Evolutionary conservation across 2,113 vertebrate genomes (phyloP), one percentile per base, ranked within the genome.

Genomic region (Lepisosteus oculatus): DNA sequence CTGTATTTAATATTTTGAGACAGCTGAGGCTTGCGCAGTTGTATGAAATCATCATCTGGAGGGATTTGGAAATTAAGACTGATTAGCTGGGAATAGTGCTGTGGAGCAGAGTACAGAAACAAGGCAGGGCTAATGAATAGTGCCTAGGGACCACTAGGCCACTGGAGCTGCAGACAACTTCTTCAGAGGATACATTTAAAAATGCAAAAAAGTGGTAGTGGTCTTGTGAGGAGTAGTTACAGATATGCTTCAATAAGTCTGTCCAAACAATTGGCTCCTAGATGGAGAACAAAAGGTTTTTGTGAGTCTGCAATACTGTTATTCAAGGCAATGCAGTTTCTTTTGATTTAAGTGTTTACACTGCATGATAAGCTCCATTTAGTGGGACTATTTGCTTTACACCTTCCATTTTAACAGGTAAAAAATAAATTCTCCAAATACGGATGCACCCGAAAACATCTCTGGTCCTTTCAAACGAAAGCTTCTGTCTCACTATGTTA

Each of bases 81-180:
- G 68, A 75, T 75, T 75, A 75, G 68, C 73, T 75, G 68, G 13
- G 65, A 71, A 69, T 44, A 17, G 62, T 55, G 29, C 61, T 45
- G 63, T 54, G 68, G 51, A 69, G 57, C 51, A 56, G 44, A 42
- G 47, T 45, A 55, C 57, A 61, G 61, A 70, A 64, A 55, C 68
- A 65, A 14, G 63, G 68, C 42, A 54, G 41, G 42, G 17, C 68
- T 75, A 59, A 75, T 71, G 73, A 70, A 70, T 55, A n/a, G 73
- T 44, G 43, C n/a, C 43, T 41, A 55, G 73, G 54, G 55, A 65
- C 54, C 43, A 51, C 17, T 42, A 43, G 6, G 15, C 55, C 65
- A 45, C 55, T 68, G 65, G 55, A 73, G 55, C 62, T 42, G 61
- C 47, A 70, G 62, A 70, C 55, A 12, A 12, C 54, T 74, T 56